Evolutionary conservation across 2,113 vertebrate genomes (phyloP).

Genomic region (Narcine bancroftii): DNA sequence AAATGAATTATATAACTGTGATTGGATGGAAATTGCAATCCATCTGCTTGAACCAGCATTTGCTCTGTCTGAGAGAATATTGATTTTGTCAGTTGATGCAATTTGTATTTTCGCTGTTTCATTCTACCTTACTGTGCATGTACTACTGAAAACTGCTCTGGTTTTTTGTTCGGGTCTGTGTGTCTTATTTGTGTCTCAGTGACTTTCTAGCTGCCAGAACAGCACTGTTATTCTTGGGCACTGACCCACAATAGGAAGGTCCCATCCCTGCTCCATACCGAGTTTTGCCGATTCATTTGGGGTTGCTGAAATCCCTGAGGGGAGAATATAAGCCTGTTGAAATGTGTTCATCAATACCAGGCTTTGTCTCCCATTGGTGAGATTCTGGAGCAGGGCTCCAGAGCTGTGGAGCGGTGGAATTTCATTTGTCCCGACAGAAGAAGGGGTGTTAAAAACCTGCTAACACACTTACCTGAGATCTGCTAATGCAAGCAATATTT

Average conservation of each 20-base stretch:
- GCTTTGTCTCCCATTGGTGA: background rate
- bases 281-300: background rate
- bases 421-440: background rate
- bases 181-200: background rate
- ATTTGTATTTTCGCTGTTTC: background rate
- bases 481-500: background rate
- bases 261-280: background rate
- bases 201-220: background rate
- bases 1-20: background rate
- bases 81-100: background rate
- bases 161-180: background rate
- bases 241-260: background rate
- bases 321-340: background rate
- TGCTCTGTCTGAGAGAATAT: background rate
- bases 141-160: conserved; percentile 11
- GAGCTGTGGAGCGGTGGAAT: background rate
- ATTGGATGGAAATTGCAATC: background rate
- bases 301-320: background rate
- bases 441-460: background rate
- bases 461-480: background rate
- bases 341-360: background rate
- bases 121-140: background rate
- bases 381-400: background rate
- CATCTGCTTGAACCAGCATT: background rate
- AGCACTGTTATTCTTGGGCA: background rate